Evolutionary conservation across 2,113 vertebrate genomes (phyloP).

Genomic region (Tyrannus savana): DNA sequence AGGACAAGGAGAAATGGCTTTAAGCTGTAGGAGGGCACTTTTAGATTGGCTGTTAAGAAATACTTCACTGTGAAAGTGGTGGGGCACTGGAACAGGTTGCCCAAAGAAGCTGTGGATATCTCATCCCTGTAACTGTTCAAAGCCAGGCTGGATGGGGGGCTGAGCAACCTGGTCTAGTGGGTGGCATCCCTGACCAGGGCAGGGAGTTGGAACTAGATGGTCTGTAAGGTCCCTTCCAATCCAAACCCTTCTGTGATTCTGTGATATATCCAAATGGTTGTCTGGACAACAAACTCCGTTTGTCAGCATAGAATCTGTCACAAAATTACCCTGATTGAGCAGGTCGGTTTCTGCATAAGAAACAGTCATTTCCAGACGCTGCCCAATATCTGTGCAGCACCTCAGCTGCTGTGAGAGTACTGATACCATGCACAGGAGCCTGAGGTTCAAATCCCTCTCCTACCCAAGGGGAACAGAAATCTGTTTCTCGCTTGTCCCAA

Average conservation of each 20-base stretch:
- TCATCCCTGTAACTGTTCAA: neutral
- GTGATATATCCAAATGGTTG: neutral
- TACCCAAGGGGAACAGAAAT: neutral
- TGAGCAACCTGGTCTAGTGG: neutral
- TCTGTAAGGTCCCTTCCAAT: neutral
- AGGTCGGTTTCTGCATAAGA: neutral
- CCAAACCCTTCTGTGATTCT: neutral
- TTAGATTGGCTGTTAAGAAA: neutral
- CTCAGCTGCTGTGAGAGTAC: neutral
- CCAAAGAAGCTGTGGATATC: neutral
- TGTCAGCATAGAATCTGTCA: neutral
- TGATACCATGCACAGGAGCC: neutral
- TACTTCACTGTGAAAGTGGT: neutral
- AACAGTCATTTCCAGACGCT: neutral
- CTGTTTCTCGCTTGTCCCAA: accelerated
- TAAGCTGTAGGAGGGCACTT: neutral
- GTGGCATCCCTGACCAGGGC: neutral
- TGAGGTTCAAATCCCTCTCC: neutral
- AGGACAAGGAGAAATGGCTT: neutral
- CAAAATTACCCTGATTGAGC: neutral
- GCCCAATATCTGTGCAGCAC: neutral
- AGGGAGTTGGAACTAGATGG: neutral
- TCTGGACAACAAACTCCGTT: neutral
- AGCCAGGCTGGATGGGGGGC: neutral
- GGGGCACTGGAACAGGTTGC: neutral